A percentile compares a stretch with the other conserved stretches of the same genome.
Conservation (phyloP, 2,113 vertebrate species). For the Gallinago jamesoni region DNA sequence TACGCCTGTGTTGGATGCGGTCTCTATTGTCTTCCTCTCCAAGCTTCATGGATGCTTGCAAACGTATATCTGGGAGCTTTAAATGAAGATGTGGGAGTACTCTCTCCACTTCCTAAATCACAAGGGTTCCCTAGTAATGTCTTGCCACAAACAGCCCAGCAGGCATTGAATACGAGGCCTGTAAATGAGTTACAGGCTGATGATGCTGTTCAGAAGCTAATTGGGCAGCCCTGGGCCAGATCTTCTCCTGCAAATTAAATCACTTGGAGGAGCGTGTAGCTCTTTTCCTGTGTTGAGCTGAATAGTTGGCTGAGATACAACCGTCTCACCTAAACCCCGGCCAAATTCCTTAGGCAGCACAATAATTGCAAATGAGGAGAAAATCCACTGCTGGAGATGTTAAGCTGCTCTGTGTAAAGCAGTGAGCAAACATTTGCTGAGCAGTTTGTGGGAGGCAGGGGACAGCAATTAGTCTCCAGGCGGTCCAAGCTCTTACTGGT, state of each 20-base stretch:
- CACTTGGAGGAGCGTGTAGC: not conserved
- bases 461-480: not conserved
- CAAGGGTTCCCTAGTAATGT: not conserved
- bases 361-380: not conserved
- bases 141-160: not conserved
- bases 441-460: not conserved
- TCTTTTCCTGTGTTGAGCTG: not conserved
- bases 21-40: not conserved
- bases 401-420: not conserved
- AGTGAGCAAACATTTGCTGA: not conserved
- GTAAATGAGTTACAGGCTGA: not conserved
- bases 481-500: not conserved
- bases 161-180: not conserved
- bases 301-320: not conserved
- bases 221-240: not conserved
- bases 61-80: not conserved
- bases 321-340: not conserved
- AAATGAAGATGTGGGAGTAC: not conserved
- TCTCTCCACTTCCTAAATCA: not conserved
- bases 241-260: not conserved
- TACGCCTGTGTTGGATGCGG: rapidly evolving
- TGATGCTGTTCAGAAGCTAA: constrained; percentile 6
- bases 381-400: not conserved
- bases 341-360: not conserved
- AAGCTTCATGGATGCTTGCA: not conserved